These are phyloP conservation scores for Xylota segnis DNA, from an alignment of 2,888 invertebrate genomes.

Conservation along the genomic window DNA sequence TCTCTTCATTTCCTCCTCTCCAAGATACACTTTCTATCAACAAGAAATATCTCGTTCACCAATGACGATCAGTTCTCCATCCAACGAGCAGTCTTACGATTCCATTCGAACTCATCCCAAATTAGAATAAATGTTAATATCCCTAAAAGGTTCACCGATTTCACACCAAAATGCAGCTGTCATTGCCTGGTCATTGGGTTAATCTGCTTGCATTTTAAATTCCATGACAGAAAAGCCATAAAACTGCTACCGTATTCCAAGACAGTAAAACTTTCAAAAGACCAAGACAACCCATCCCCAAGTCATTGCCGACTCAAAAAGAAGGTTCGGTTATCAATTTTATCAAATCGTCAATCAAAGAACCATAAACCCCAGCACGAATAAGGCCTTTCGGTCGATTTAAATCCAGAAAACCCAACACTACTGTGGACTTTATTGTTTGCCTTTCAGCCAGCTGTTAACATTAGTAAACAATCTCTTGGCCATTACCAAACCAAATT, in stretches of 20 bases:
- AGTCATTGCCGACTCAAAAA: conserved; percentile 13
- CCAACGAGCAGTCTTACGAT: too few relatives aligned
- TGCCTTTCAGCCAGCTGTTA: background rate
- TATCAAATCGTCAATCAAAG: background rate
- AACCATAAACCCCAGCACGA: background rate
- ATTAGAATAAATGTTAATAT: too few relatives aligned
- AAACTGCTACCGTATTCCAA: conserved; percentile 1
- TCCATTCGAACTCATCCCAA: too few relatives aligned
- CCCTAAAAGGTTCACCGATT: too few relatives aligned
- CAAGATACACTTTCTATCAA: too few relatives aligned
- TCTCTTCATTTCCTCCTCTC: too few relatives aligned
- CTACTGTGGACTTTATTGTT: background rate
- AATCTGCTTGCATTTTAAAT: background rate
- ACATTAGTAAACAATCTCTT: conserved; percentile 14
- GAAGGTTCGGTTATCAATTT: background rate
- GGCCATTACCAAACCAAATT: conserved; percentile 32
- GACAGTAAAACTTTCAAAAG: conserved; percentile 23
- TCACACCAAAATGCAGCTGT: too few relatives aligned
- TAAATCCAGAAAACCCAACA: background rate
- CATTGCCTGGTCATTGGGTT: background rate
- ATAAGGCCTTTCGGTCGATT: background rate
- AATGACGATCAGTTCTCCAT: too few relatives aligned
- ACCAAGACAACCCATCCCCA: background rate
- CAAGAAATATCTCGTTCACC: too few relatives aligned
- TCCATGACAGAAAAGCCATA: background rate